Conservation (phyloP, 2,888 invertebrate genomes). For the Metopia argyrocephala region DNA sequence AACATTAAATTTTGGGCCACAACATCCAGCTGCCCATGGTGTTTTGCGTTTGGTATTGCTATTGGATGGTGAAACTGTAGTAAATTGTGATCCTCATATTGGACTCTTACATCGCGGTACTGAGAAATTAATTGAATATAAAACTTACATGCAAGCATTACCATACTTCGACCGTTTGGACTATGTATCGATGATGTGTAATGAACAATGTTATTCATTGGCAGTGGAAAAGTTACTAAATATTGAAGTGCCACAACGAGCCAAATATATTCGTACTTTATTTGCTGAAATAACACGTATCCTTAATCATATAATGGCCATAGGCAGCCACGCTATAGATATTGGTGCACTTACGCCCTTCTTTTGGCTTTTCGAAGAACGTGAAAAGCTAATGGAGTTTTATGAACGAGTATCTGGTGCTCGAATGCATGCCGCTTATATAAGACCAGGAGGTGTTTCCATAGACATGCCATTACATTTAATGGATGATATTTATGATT, state of each 20-base stretch:
- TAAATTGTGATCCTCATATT: slow-evolving; percentile 90
- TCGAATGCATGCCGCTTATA: slow-evolving; percentile 89
- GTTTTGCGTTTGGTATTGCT: slow-evolving; percentile 89
- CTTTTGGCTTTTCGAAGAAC: slow-evolving; percentile 94
- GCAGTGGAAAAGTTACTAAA: slow-evolving; percentile 91
- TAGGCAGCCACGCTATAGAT: slow-evolving; percentile 87
- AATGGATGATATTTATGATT: slow-evolving; percentile 88
- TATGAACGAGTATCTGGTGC: slow-evolving; percentile 91
- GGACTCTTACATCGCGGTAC: slow-evolving; percentile 93
- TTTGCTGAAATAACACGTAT: slow-evolving; percentile 88
- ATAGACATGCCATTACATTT: slow-evolving; percentile 86
- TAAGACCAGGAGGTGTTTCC: slow-evolving; percentile 90
- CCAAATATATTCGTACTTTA: slow-evolving; percentile 88
- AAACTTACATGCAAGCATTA: slow-evolving; percentile 90
- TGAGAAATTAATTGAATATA: slow-evolving; percentile 93
- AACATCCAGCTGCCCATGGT: slow-evolving; percentile 95
- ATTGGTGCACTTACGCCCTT: slow-evolving; percentile 93
- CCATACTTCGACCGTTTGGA: slow-evolving; percentile 94
- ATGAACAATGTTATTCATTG: slow-evolving; percentile 87
- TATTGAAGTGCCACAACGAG: slow-evolving; percentile 86
- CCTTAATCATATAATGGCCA: slow-evolving; percentile 88
- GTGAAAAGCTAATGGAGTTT: slow-evolving; percentile 91
- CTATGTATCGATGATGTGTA: slow-evolving; percentile 90
- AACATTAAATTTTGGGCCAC: slow-evolving; percentile 90
- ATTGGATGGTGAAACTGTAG: slow-evolving; percentile 89